These are phyloP conservation scores for Blastomussa wellsi DNA, from an alignment of 92 coral and sea anemone genomes.

Conservation along the genomic window DNA sequence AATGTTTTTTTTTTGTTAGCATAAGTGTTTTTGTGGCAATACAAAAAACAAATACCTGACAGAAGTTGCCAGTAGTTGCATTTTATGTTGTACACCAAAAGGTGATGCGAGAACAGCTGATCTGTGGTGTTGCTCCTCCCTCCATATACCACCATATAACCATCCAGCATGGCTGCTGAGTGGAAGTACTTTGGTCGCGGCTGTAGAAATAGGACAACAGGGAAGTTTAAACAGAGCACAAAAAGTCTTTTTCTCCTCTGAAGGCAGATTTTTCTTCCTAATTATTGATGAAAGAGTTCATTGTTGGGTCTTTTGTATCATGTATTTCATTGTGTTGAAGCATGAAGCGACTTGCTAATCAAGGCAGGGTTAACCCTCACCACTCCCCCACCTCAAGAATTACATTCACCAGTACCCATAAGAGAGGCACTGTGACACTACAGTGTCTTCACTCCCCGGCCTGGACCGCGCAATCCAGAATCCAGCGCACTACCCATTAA, in stretches of 20 bases:
- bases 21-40: no score
- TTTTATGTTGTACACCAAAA: conserved; percentile 72
- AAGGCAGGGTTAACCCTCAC: no score
- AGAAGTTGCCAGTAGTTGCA: conserved; percentile 84
- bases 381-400: no score
- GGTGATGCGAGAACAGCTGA: conserved; percentile 68
- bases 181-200: conserved; percentile 89
- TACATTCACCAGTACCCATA: no score
- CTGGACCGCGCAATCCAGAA: no score
- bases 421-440: no score
- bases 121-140: conserved; percentile 68
- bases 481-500: no score
- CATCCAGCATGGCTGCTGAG: conserved; percentile 69
- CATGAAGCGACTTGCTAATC: no score
- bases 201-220: conserved; percentile 40
- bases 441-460: no score
- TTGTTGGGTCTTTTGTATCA: neutral
- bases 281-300: neutral
- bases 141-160: conserved; percentile 78
- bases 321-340: no score
- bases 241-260: neutral
- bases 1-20: no score
- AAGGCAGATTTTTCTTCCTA: neutral
- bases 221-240: neutral
- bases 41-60: conserved; percentile 16